Percentiles rank a stretch among this genome's conserved stretches.
phyloP scores from a whole-genome alignment of 2,888 invertebrate genomes.

The Drosophila cyrtoloma region DNA sequence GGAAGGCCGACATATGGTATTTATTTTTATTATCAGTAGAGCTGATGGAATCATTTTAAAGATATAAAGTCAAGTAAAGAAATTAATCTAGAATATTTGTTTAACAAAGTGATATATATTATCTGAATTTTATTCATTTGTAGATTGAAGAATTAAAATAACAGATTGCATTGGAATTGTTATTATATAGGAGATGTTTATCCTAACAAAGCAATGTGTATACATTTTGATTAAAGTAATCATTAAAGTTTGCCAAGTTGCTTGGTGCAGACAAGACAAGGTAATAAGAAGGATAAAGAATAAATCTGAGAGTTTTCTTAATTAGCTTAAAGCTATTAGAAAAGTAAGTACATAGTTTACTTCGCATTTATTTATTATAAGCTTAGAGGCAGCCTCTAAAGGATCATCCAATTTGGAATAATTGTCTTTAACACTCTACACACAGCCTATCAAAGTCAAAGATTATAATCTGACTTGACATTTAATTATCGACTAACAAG shows the following conservation, averaged over 20 bases:
- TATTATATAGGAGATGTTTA: background rate
- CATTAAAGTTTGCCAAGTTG: background rate
- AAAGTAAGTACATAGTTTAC: background rate
- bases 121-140: background rate
- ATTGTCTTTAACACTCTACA: background rate
- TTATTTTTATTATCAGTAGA: slow-evolving; percentile 5
- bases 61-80: background rate
- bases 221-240: background rate
- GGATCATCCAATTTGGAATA: background rate
- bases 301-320: background rate
- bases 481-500: background rate
- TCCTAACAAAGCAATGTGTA: background rate
- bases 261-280: background rate
- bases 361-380: background rate
- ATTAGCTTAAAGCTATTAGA: background rate
- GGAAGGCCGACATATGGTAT: slow-evolving; percentile 32
- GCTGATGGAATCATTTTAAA: background rate
- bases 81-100: background rate
- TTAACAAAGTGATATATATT: background rate
- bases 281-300: background rate
- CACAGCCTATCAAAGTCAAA: background rate
- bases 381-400: background rate
- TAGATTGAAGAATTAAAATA: background rate
- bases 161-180: background rate
- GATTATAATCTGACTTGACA: background rate